Evolutionary conservation across 2,888 invertebrate species (phyloP).

Genomic region (Eupithecia pulchellata): DNA sequence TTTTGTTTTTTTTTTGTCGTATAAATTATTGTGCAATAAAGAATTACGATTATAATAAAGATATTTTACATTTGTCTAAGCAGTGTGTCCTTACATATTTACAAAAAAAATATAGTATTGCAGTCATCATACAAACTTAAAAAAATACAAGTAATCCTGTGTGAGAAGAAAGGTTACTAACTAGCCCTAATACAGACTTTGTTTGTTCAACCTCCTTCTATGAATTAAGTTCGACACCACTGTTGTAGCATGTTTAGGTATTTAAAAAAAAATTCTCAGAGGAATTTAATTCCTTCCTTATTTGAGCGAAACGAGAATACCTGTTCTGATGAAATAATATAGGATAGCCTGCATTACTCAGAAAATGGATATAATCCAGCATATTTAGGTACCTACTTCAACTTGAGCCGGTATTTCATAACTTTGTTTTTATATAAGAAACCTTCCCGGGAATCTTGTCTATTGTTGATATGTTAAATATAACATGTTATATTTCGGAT

Average conservation of each 20-base stretch:
- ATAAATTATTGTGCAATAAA: no score
- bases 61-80: no score
- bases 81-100: no score
- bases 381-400: background rate
- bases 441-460: background rate
- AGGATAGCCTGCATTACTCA: background rate
- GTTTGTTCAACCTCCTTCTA: slow-evolving; percentile 44
- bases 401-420: slow-evolving; percentile 3
- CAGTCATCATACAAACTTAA: no score
- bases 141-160: no score
- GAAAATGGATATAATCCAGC: slow-evolving; percentile 9
- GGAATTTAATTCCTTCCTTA: slow-evolving; percentile 8
- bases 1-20: no score
- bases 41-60: no score
- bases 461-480: background rate
- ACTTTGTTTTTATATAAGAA: background rate
- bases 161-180: no score
- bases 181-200: no score
- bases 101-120: no score
- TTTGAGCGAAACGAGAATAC: slow-evolving; percentile 14
- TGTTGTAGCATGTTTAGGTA: slow-evolving; percentile 26
- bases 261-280: slow-evolving; percentile 17
- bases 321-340: slow-evolving; percentile 10
- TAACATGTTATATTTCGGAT: background rate
- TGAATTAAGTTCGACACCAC: slow-evolving; percentile 33